Conservation (phyloP, 2,113 vertebrate genomes). For the Lasiurus cinereus region DNA sequence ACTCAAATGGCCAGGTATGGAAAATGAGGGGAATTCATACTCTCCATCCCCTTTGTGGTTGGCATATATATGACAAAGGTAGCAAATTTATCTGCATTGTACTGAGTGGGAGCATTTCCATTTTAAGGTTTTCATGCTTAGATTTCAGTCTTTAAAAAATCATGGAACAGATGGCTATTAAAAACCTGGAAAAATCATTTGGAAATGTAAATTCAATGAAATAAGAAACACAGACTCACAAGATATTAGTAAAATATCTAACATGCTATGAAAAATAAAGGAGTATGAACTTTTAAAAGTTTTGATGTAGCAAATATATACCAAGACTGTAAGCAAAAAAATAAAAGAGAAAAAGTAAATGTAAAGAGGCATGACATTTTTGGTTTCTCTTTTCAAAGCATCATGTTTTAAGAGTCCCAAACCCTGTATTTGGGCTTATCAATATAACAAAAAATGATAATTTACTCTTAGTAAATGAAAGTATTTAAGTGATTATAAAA, state of each 20-base stretch:
- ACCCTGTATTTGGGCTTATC: not conserved
- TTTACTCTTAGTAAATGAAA: not conserved
- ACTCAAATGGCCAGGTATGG: not conserved
- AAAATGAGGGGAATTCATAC: not conserved
- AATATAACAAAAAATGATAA: not conserved
- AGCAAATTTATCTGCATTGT: not conserved
- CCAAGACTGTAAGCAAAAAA: not conserved
- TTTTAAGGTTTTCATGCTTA: not conserved
- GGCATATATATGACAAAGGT: rapidly evolving
- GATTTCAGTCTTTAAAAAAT: not conserved
- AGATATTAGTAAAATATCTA: not conserved
- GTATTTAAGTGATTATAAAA: not conserved
- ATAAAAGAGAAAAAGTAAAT: not conserved
- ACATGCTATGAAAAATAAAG: not conserved
- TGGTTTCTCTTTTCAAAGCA: not conserved
- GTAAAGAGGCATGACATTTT: rapidly evolving
- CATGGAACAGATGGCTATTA: not conserved
- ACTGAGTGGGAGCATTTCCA: not conserved
- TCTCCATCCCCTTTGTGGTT: rapidly evolving
- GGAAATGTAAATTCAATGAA: conserved; percentile 22
- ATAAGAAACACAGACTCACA: not conserved
- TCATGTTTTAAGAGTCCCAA: not conserved
- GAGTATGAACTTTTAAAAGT: not conserved
- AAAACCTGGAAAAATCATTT: not conserved
- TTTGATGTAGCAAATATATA: not conserved